Conservation (phyloP, 2,888 invertebrate genomes). For the Emmelina monodactyla region DNA sequence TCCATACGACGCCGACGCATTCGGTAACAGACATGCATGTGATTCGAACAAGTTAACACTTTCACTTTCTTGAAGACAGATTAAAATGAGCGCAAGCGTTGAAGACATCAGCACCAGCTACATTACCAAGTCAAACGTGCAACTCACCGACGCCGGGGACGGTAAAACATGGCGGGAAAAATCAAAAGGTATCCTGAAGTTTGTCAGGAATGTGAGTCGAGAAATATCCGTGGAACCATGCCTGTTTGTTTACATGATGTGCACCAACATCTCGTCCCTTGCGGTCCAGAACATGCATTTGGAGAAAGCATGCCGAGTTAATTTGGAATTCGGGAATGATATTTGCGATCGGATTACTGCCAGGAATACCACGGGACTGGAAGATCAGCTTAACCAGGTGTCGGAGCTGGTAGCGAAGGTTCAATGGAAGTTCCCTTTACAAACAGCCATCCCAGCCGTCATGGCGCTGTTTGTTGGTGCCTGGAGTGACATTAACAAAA, state of each 20-base stretch:
- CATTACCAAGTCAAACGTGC: slow-evolving; percentile 43
- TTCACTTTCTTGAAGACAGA: background rate
- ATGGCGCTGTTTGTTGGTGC: slow-evolving; percentile 68
- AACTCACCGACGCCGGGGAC: slow-evolving; percentile 31
- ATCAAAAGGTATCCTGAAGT: slow-evolving; percentile 36
- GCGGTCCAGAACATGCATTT: slow-evolving; percentile 66
- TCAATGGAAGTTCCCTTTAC: slow-evolving; percentile 67
- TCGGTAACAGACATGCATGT: slow-evolving; percentile 18
- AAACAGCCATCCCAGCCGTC: slow-evolving; percentile 65
- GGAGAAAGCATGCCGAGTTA: slow-evolving; percentile 67
- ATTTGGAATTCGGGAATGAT: slow-evolving; percentile 53
- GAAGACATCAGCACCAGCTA: slow-evolving; percentile 33
- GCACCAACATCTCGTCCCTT: slow-evolving; percentile 70
- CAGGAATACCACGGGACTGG: slow-evolving; percentile 47
- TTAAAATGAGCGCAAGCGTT: slow-evolving; percentile 34
- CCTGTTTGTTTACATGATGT: slow-evolving; percentile 70
- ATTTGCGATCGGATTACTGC: slow-evolving; percentile 58
- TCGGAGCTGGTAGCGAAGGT: slow-evolving; percentile 60
- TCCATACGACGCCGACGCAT: slow-evolving; percentile 28
- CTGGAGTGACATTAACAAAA: slow-evolving; percentile 69
- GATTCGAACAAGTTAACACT: background rate
- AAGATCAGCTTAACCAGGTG: slow-evolving; percentile 42
- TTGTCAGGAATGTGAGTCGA: slow-evolving; percentile 34
- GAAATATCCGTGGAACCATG: slow-evolving; percentile 73
- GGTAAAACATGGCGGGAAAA: slow-evolving; percentile 36